phyloP scores from a whole-genome alignment of 2,113 vertebrate species.

The Lycocorax pyrrhopterus region DNA sequence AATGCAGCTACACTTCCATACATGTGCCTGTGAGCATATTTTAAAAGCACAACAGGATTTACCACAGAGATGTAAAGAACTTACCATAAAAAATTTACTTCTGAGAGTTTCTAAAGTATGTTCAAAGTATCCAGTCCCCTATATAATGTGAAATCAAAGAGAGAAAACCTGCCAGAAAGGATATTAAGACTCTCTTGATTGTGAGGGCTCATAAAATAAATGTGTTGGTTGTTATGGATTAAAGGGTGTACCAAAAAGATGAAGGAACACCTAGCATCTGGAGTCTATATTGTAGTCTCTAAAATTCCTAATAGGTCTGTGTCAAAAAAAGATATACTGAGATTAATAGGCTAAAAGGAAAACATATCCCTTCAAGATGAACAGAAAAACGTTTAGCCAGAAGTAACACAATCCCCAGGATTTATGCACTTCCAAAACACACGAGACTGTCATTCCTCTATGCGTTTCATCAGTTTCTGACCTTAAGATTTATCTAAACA shows the following conservation, averaged over 20 bases:
- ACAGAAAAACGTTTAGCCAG: slow-evolving; percentile 9
- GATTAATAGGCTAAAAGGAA: slow-evolving; percentile 59
- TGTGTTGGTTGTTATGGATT: slow-evolving; percentile 67
- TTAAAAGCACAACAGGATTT: slow-evolving; percentile 24
- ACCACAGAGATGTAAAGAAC: neutral
- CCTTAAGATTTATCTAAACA: slow-evolving; percentile 10
- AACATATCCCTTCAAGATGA: slow-evolving; percentile 10
- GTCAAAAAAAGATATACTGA: slow-evolving; percentile 52
- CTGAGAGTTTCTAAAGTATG: slow-evolving; percentile 23
- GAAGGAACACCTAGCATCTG: slow-evolving; percentile 66
- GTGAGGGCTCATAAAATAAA: slow-evolving; percentile 57
- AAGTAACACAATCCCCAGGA: slow-evolving; percentile 18
- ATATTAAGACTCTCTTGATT: slow-evolving; percentile 54
- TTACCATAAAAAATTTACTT: slow-evolving; percentile 18
- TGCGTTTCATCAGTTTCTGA: neutral
- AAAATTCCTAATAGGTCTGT: slow-evolving; percentile 64
- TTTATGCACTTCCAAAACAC: slow-evolving; percentile 29
- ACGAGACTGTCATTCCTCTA: neutral
- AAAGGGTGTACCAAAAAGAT: slow-evolving; percentile 61
- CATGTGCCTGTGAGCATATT: neutral
- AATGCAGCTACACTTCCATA: neutral
- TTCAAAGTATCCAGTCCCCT: slow-evolving; percentile 35
- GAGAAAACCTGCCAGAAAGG: slow-evolving; percentile 38
- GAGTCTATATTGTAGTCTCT: slow-evolving; percentile 60
- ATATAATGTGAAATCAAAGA: slow-evolving; percentile 19